phyloP scores from a whole-genome alignment of 2,113 vertebrate genomes.

The Cebidichthys violaceus region DNA sequence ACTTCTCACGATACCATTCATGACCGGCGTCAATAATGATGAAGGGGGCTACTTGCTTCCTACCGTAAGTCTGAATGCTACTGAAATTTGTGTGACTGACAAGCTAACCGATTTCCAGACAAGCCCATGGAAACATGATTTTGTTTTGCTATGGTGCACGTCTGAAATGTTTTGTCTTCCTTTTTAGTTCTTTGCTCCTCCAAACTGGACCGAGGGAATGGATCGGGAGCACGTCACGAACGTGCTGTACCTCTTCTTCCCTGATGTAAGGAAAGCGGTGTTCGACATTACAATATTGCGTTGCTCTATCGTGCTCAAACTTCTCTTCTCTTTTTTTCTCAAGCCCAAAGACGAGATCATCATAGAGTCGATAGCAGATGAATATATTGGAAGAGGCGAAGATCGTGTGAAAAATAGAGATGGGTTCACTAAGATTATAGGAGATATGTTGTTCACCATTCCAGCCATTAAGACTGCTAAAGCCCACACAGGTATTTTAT shows the following conservation, averaged over 20 bases:
- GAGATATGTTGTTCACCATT: slow-evolving; percentile 78
- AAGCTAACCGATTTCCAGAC: not conserved
- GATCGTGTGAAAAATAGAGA: slow-evolving; percentile 78
- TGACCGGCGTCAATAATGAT: slow-evolving; percentile 66
- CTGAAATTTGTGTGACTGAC: not conserved
- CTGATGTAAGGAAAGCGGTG: slow-evolving; percentile 69
- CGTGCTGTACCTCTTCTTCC: slow-evolving; percentile 4
- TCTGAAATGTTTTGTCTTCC: slow-evolving; percentile 7
- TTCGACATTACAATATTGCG: not conserved
- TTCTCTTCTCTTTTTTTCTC: slow-evolving; percentile 29
- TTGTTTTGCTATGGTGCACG: not conserved
- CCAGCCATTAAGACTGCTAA: slow-evolving; percentile 81
- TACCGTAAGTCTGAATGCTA: slow-evolving; percentile 35
- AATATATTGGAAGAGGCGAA: slow-evolving; percentile 80
- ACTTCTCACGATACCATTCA: slow-evolving; percentile 66
- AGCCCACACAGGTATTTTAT: slow-evolving; percentile 83
- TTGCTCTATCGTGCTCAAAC: not conserved
- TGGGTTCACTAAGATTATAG: slow-evolving; percentile 80
- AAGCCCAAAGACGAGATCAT: slow-evolving; percentile 54
- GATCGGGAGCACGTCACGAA: slow-evolving; percentile 54
- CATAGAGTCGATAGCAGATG: slow-evolving; percentile 56
- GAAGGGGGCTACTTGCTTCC: slow-evolving; percentile 64
- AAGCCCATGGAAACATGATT: not conserved
- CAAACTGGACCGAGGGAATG: slow-evolving; percentile 82
- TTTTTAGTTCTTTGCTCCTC: slow-evolving; percentile 58